These are phyloP conservation scores for Anomalospiza imberbis DNA, from an alignment of 2,797 vertebrate genomes.

Conservation along the genomic window DNA sequence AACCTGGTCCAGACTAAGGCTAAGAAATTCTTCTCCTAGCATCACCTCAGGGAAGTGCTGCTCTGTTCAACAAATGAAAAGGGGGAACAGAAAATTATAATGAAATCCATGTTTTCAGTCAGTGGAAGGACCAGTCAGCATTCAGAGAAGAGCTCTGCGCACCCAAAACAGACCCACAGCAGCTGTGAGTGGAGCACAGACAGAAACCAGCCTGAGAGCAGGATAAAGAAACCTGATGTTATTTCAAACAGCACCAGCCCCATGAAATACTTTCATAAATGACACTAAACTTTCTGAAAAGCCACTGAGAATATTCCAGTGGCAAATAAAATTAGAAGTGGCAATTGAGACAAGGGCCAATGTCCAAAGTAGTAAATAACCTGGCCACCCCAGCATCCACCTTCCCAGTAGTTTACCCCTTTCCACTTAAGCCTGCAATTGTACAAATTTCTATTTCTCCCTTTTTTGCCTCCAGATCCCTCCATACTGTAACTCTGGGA, in stretches of 20 bases:
- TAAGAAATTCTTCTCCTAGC: slow-evolving; percentile 93
- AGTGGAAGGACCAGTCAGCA: not conserved
- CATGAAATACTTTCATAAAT: not conserved
- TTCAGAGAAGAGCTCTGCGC: not conserved
- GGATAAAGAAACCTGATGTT: not conserved
- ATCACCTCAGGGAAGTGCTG: slow-evolving; percentile 96
- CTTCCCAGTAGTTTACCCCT: not conserved
- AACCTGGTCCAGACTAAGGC: slow-evolving; percentile 92
- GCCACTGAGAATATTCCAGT: not conserved
- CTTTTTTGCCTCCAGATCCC: not conserved
- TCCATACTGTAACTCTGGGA: not conserved
- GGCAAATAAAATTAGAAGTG: not conserved
- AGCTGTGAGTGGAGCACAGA: accelerated
- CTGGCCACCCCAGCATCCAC: not conserved
- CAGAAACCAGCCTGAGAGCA: not conserved
- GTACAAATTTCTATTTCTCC: not conserved
- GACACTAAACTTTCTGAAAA: not conserved
- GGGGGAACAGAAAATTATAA: slow-evolving; percentile 64
- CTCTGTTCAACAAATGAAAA: slow-evolving; percentile 82
- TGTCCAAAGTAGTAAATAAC: not conserved
- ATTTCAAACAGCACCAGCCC: not conserved
- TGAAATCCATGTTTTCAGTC: slow-evolving; percentile 11
- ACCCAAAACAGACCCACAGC: not conserved
- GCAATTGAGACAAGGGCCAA: not conserved
- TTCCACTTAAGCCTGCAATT: not conserved